These are phyloP conservation scores for Taenioides sp. DNA, from an alignment of 2,797 vertebrate genomes.

Conservation along the genomic window DNA sequence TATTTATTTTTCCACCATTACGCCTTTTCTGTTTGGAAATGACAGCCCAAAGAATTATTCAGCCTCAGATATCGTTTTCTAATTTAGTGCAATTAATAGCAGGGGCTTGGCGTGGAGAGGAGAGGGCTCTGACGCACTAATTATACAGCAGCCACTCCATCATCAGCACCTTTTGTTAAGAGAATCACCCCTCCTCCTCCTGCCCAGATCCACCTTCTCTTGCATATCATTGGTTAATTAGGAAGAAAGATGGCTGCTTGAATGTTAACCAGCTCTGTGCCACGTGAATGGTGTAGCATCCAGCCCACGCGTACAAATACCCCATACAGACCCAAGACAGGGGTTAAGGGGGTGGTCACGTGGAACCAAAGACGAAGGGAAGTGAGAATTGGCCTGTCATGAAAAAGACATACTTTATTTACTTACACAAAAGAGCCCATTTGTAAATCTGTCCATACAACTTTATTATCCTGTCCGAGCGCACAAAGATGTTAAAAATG, in stretches of 20 bases:
- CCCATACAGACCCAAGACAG: slow-evolving; percentile 30
- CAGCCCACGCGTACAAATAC: slow-evolving; percentile 26
- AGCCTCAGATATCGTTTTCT: slow-evolving; percentile 98
- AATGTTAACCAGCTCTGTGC: slow-evolving; percentile 85
- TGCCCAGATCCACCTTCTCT: slow-evolving; percentile 79
- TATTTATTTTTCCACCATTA: slow-evolving; percentile 56
- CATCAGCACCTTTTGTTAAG: slow-evolving; percentile 99
- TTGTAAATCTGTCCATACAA: slow-evolving; percentile 93
- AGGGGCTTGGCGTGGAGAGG: slow-evolving; percentile 88
- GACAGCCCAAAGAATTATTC: slow-evolving; percentile 98
- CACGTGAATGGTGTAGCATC: slow-evolving; percentile 70
- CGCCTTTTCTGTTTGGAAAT: slow-evolving; percentile 81
- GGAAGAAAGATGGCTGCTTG: slow-evolving; percentile 98
- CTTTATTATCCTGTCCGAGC: slow-evolving; percentile 88
- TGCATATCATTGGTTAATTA: slow-evolving; percentile 99
- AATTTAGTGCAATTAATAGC: slow-evolving; percentile 99
- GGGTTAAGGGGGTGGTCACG: slow-evolving; percentile 82
- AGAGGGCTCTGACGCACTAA: slow-evolving; percentile 94
- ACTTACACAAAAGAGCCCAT: slow-evolving; percentile 95
- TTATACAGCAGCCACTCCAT: slow-evolving; percentile 99
- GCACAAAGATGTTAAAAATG: slow-evolving; percentile 82
- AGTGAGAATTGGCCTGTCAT: slow-evolving; percentile 94
- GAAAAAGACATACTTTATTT: slow-evolving; percentile 94
- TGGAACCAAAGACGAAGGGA: slow-evolving; percentile 83
- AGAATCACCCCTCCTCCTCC: slow-evolving; percentile 86